A percentile compares a stretch with the other conserved stretches of the same genome.
phyloP scores from a whole-genome alignment of 2,888 invertebrate species.

The Hypena proboscidalis region DNA sequence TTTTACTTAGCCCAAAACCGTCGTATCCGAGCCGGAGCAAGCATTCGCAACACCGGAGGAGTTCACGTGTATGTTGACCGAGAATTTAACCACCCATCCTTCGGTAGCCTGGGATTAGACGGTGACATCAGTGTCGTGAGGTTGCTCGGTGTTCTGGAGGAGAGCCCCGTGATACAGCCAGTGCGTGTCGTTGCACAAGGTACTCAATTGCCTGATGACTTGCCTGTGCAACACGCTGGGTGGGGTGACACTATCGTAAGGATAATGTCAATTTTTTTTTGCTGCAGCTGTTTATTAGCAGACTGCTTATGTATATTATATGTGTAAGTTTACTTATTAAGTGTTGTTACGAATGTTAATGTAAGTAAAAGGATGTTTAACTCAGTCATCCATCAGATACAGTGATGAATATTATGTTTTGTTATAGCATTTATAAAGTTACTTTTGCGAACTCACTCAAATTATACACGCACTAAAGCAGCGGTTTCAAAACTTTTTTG shows the following conservation, averaged over 20 bases:
- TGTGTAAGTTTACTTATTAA: too few relatives aligned
- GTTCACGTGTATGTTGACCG: conserved; percentile 24
- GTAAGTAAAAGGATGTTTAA: too few relatives aligned
- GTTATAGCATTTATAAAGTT: too few relatives aligned
- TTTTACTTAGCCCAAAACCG: conserved; percentile 38
- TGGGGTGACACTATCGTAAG: conserved; percentile 22
- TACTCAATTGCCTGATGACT: conserved; percentile 13
- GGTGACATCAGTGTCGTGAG: conserved; percentile 23
- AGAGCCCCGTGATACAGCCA: conserved; percentile 7
- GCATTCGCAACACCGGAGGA: conserved; percentile 56
- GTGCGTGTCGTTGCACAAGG: conserved; percentile 10
- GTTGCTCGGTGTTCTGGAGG: conserved; percentile 3
- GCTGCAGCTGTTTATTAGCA: too few relatives aligned
- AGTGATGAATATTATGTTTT: too few relatives aligned
- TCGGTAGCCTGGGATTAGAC: conserved; percentile 5
- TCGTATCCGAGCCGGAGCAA: conserved; percentile 60
- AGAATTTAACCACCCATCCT: conserved; percentile 41
- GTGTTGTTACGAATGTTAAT: too few relatives aligned
- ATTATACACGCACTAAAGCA: too few relatives aligned
- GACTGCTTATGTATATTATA: too few relatives aligned
- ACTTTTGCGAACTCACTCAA: too few relatives aligned
- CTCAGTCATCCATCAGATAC: too few relatives aligned
- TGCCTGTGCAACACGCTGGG: conserved; percentile 18
- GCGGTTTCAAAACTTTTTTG: too few relatives aligned
- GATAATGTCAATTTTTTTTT: too few relatives aligned